Conservation (phyloP, 1,140 invertebrate species). For the Sipha flava region DNA sequence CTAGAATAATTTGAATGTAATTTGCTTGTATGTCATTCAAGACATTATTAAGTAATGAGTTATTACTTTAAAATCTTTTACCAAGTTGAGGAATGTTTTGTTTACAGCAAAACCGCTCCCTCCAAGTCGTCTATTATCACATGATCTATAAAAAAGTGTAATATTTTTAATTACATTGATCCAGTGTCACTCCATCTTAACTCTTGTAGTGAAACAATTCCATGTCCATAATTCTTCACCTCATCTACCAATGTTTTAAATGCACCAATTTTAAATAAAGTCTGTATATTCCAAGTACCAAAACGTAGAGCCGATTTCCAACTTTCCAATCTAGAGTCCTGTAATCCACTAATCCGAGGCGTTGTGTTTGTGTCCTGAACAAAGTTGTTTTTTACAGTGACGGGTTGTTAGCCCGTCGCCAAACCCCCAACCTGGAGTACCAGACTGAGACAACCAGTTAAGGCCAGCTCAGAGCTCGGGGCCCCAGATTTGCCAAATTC, state of each 20-base stretch:
- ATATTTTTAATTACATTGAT: not conserved
- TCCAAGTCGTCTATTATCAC: not conserved
- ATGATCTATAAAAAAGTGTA: not conserved
- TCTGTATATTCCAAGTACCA: too few relatives aligned
- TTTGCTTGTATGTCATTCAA: too few relatives aligned
- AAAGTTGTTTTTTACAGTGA: not conserved
- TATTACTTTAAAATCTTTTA: too few relatives aligned
- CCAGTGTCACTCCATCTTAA: slow-evolving; percentile 5
- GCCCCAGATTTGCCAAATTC: too few relatives aligned
- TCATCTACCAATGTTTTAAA: slow-evolving; percentile 24
- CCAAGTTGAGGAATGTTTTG: too few relatives aligned
- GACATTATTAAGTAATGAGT: too few relatives aligned
- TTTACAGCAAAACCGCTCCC: too few relatives aligned
- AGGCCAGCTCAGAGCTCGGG: too few relatives aligned
- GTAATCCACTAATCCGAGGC: not conserved
- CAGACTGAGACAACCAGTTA: too few relatives aligned
- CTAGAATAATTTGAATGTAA: too few relatives aligned
- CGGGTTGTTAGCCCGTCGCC: not conserved
- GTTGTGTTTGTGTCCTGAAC: not conserved
- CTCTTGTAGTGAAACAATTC: too few relatives aligned
- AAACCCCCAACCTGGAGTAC: too few relatives aligned
- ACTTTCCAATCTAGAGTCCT: not conserved
- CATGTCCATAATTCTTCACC: slow-evolving; percentile 33
- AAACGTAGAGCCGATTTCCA: not conserved
- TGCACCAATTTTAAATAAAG: slow-evolving; percentile 20